Evolutionary conservation across 2,888 invertebrate genomes (phyloP).

Genomic region (Oscheius sp.): DNA sequence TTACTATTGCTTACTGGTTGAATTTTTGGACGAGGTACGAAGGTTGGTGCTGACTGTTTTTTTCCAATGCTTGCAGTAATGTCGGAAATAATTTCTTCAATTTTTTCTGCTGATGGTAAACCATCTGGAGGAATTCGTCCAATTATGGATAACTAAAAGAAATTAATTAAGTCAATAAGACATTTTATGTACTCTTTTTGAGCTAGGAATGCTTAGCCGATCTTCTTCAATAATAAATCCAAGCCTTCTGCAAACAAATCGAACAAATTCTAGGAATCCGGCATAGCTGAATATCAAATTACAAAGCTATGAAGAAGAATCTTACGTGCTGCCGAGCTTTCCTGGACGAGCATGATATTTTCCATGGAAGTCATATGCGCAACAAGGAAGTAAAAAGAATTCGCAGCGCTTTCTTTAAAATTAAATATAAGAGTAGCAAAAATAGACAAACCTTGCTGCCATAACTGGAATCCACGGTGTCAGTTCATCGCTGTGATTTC

Average conservation of each 20-base stretch:
- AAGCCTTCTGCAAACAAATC: slow-evolving; percentile 73
- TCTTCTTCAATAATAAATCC: slow-evolving; percentile 83
- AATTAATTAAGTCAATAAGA: not conserved
- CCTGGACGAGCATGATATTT: slow-evolving; percentile 76
- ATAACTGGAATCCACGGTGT: slow-evolving; percentile 97
- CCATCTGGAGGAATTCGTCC: slow-evolving; percentile 64
- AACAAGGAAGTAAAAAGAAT: slow-evolving; percentile 93
- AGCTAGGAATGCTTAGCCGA: slow-evolving; percentile 92
- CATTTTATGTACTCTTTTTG: slow-evolving; percentile 82
- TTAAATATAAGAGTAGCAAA: not conserved
- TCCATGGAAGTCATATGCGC: slow-evolving; percentile 88
- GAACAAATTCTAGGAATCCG: slow-evolving; percentile 27
- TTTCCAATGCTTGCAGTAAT: too few relatives aligned
- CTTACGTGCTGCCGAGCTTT: slow-evolving; percentile 19
- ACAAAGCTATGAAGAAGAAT: not conserved
- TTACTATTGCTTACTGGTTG: slow-evolving; percentile 79
- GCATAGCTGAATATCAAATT: slow-evolving; percentile 18
- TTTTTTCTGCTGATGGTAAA: slow-evolving; percentile 37
- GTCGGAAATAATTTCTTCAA: slow-evolving; percentile 48
- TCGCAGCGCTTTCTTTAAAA: slow-evolving; percentile 72
- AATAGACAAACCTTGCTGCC: slow-evolving; percentile 77
- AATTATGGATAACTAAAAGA: slow-evolving; percentile 59
- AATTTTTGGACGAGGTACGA: slow-evolving; percentile 66
- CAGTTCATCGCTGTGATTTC: slow-evolving; percentile 98
- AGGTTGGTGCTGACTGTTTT: too few relatives aligned